These are phyloP conservation scores for Bicyclus anynana DNA, from an alignment of 1,140 invertebrate species.

Conservation along the genomic window DNA sequence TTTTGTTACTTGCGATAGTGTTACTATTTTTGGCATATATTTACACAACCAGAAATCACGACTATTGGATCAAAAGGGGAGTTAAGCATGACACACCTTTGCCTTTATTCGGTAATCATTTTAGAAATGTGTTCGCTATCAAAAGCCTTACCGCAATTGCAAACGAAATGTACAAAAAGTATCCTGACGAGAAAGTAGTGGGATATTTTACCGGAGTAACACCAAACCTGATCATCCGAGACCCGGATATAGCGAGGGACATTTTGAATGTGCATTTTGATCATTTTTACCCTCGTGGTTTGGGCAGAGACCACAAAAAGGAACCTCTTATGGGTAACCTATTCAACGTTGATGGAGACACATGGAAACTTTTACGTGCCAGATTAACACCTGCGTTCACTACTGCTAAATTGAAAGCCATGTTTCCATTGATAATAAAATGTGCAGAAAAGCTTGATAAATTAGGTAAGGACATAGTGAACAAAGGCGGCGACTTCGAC, in stretches of 20 bases:
- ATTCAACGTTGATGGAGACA: conserved; percentile 16
- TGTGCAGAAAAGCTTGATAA: conserved; percentile 20
- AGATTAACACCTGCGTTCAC: conserved; percentile 20
- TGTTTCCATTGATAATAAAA: conserved; percentile 24
- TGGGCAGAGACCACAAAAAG: conserved; percentile 30
- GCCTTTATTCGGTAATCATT: conserved; percentile 54
- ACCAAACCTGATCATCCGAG: conserved; percentile 74
- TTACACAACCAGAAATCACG: conserved; percentile 40
- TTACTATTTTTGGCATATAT: conserved; percentile 26
- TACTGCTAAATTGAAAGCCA: conserved; percentile 20
- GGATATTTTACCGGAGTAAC: conserved; percentile 32
- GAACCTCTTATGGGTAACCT: conserved; percentile 47
- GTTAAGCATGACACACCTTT: conserved; percentile 56
- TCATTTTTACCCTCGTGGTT: conserved; percentile 60
- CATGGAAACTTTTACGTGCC: conserved; percentile 19
- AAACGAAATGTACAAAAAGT: conserved; percentile 36
- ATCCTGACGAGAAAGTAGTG: conserved; percentile 36
- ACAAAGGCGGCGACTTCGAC: conserved; percentile 10
- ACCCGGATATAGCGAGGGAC: conserved; percentile 75
- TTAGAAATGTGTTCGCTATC: conserved; percentile 22
- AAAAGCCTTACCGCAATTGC: conserved; percentile 31
- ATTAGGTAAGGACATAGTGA: conserved; percentile 10
- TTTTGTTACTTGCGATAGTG: not conserved
- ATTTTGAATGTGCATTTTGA: conserved; percentile 78
- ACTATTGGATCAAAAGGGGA: conserved; percentile 67